Evolutionary conservation across 92 coral and sea anemone genomes (phyloP), one percentile per base, ranked within the genome.

Genomic region (Paramuricea clavata): DNA sequence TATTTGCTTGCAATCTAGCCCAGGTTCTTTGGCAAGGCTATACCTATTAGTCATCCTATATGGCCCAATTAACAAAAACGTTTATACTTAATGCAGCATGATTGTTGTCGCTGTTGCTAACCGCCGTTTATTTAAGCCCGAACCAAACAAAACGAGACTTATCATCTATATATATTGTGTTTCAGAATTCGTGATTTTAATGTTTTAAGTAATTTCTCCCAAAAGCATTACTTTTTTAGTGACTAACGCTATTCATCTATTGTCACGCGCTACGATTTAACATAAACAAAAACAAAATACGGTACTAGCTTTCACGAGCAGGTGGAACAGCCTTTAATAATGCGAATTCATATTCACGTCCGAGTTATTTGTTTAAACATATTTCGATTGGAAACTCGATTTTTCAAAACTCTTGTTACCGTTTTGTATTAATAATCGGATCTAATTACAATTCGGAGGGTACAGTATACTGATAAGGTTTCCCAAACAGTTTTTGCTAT

Each of bases 11-110:
- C 13, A 25, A 47, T 43, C 44, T 3, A 42, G 16, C 81, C 30
- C 36, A 47, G 13, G 54, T 17, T 15, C 13, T 54, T 54, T 5
- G 7, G 16, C 52, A 27, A 61, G 30, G 21, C 61, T 9, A 7
- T 17, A 79, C n/a, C 84, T 79, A 79, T 79, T 79, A 79, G 57
- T 19, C 57, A 47, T 60, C 43, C 59, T 79, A 41, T 61, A 79
- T 79, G 49, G 36, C 54, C 84, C 84, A 59, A 79, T 79, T 79
- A 79, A 39, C 31, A 57, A 79, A 79, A 59, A 39, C 84, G 41
- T 27, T 39, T 44, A 35, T 64, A 79, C 73, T 39, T 79, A 79
- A 79, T 79, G 84, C 25, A 33, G 56, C 35, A 41, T 79, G 26
- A 79, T 60, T 60, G 84, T n/a, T 79, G 41, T 19, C 6, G 72